phyloP scores from a whole-genome alignment of 2,797 vertebrate species.

The Oreonectes daqikongensis region DNA sequence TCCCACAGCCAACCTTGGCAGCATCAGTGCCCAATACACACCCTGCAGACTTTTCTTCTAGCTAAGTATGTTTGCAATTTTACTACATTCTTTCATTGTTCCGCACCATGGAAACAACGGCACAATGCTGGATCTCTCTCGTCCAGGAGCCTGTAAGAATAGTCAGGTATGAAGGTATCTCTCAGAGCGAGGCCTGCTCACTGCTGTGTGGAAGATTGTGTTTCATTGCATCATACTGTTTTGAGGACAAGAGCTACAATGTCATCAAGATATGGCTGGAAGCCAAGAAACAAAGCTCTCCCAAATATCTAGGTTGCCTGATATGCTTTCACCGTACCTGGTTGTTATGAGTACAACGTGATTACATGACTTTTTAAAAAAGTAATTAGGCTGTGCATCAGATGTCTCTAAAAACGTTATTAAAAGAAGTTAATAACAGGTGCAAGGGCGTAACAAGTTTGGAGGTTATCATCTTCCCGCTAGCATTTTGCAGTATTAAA shows the following conservation, averaged over 20 bases:
- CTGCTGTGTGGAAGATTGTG: constrained; percentile 53
- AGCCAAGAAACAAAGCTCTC: constrained; percentile 66
- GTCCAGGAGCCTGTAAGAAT: constrained; percentile 5
- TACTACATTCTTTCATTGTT: constrained; percentile 26
- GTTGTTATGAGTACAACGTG: neutral
- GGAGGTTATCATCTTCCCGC: constrained; percentile 3
- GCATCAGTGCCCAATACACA: constrained; percentile 13
- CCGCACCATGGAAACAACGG: constrained; percentile 9
- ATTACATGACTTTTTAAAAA: neutral
- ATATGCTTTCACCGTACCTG: constrained; percentile 34
- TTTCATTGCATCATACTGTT: constrained; percentile 74
- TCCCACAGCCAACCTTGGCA: constrained; percentile 58
- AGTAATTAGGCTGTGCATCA: constrained; percentile 22
- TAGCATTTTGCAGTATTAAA: neutral
- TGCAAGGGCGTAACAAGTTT: neutral
- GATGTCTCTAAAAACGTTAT: constrained; percentile 13
- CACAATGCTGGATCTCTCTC: constrained; percentile 13
- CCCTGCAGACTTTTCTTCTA: constrained; percentile 31
- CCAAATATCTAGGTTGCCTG: constrained; percentile 55
- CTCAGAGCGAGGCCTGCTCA: constrained; percentile 24
- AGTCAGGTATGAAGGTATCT: constrained; percentile 26
- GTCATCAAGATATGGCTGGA: constrained; percentile 72
- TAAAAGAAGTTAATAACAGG: constrained; percentile 8
- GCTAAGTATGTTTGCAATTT: constrained; percentile 25
- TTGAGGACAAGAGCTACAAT: constrained; percentile 76